These are phyloP conservation scores for Antheraea pernyi DNA, from an alignment of 1,140 invertebrate genomes.

Conservation along the genomic window DNA sequence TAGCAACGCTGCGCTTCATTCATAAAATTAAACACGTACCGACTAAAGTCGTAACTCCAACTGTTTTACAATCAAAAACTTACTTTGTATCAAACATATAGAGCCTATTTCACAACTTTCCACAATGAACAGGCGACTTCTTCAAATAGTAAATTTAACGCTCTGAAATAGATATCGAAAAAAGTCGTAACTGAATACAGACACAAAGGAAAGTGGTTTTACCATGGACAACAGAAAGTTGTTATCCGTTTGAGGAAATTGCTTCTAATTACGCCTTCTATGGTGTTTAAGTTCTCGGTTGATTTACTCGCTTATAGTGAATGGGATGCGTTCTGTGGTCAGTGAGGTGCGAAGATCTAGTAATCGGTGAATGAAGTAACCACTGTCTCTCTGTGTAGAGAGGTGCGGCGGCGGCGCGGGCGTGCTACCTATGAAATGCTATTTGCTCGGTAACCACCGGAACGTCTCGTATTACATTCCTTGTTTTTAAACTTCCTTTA, in stretches of 20 bases:
- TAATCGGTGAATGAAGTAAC: conserved; percentile 64
- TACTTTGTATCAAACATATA: conserved; percentile 14
- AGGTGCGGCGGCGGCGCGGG: too few species aligned
- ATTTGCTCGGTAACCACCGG: conserved; percentile 35
- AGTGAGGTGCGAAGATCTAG: conserved; percentile 71
- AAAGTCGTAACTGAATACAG: conserved; percentile 62
- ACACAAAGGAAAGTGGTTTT: conserved; percentile 67
- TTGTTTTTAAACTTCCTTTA: conserved; percentile 8
- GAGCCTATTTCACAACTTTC: conserved; percentile 37
- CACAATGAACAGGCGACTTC: conserved; percentile 20
- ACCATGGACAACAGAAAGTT: conserved; percentile 60
- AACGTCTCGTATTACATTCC: conserved; percentile 52
- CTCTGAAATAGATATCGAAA: conserved; percentile 68
- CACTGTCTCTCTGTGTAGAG: conserved; percentile 27
- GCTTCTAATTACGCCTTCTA: conserved; percentile 50
- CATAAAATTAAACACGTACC: conserved; percentile 59
- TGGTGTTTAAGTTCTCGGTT: conserved; percentile 52
- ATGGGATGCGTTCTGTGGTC: conserved; percentile 70
- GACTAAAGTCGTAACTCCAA: conserved; percentile 36
- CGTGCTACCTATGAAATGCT: conserved; percentile 20
- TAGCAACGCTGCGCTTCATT: conserved; percentile 74
- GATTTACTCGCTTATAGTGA: conserved; percentile 73
- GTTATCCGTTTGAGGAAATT: conserved; percentile 63
- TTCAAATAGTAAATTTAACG: conserved; percentile 23
- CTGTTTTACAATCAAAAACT: conserved; percentile 22